These are phyloP conservation scores for Drosophila pachea DNA, from an alignment of 1,140 invertebrate species.

Conservation along the genomic window DNA sequence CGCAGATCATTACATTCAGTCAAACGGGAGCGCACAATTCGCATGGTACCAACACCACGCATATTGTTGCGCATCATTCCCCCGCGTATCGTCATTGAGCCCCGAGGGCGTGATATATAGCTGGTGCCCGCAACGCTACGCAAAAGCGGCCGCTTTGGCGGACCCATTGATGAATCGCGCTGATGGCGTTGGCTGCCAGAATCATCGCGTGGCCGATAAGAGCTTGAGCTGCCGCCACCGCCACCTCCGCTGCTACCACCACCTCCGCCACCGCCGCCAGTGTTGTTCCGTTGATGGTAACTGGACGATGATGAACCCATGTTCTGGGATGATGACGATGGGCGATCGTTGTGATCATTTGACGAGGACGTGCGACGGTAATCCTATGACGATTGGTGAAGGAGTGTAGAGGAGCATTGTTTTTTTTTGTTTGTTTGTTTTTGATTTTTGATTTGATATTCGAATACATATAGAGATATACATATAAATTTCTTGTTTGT, in stretches of 20 bases:
- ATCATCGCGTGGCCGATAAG: slow-evolving; percentile 65
- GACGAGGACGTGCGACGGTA: slow-evolving; percentile 73
- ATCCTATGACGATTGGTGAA: slow-evolving; percentile 78
- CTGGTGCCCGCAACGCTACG: slow-evolving; percentile 68
- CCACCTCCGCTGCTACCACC: slow-evolving; percentile 39
- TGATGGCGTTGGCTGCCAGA: slow-evolving; percentile 60
- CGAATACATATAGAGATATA: slow-evolving; percentile 60
- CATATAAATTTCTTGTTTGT: slow-evolving; percentile 43
- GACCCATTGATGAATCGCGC: slow-evolving; percentile 72
- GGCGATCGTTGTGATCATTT: slow-evolving; percentile 72
- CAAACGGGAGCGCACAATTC: slow-evolving; percentile 60
- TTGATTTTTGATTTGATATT: slow-evolving; percentile 55
- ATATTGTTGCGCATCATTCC: slow-evolving; percentile 66
- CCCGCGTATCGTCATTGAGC: slow-evolving; percentile 58
- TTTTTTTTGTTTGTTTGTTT: slow-evolving; percentile 51
- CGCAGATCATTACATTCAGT: slow-evolving; percentile 72
- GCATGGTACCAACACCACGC: slow-evolving; percentile 68
- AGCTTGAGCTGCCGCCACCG: slow-evolving; percentile 53
- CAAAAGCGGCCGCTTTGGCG: slow-evolving; percentile 67
- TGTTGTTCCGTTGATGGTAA: slow-evolving; percentile 63
- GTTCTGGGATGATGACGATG: slow-evolving; percentile 67
- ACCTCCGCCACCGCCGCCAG: slow-evolving; percentile 41
- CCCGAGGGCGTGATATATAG: slow-evolving; percentile 69
- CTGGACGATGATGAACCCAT: slow-evolving; percentile 68
- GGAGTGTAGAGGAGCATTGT: slow-evolving; percentile 71